phyloP scores from a whole-genome alignment of 2,888 invertebrate species.

The Drosophila peninsularis region DNA sequence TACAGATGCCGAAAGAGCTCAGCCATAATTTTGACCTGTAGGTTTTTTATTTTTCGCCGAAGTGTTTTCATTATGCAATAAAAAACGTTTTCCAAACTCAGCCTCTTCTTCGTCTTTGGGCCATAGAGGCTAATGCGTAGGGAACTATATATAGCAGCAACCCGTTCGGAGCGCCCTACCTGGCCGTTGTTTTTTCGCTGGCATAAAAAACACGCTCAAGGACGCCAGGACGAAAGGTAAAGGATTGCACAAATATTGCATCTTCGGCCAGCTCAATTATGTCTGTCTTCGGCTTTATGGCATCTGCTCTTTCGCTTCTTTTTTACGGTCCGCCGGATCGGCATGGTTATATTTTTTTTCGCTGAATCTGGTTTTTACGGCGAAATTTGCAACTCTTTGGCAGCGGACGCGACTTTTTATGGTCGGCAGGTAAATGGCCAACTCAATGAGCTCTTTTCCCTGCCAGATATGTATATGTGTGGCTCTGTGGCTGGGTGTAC shows the following conservation, averaged over 20 bases:
- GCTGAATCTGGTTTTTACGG: conserved; percentile 68
- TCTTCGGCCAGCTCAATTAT: conserved; percentile 69
- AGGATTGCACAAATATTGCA: conserved; percentile 83
- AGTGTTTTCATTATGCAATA: conserved; percentile 74
- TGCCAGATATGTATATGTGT: background rate
- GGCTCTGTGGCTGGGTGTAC: too few relatives aligned
- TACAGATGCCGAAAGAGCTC: background rate
- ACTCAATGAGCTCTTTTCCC: conserved; percentile 38
- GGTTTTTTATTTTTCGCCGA: conserved; percentile 60
- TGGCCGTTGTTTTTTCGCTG: conserved; percentile 18
- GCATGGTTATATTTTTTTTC: conserved; percentile 45
- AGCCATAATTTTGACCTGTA: conserved; percentile 17
- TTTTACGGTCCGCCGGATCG: conserved; percentile 5
- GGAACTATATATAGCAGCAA: conserved; percentile 27
- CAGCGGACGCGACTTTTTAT: conserved; percentile 61
- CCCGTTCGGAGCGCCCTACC: conserved; percentile 66
- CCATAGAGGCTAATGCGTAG: background rate
- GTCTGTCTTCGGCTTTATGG: conserved; percentile 32
- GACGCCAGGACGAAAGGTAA: conserved; percentile 69
- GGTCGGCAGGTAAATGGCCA: conserved; percentile 52
- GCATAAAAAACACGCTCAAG: conserved; percentile 67
- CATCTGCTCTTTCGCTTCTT: conserved; percentile 42
- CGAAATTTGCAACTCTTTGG: conserved; percentile 75
- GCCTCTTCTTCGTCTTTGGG: background rate
- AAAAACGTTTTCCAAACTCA: conserved; percentile 33